phyloP scores from a whole-genome alignment of 2,797 vertebrate species.

The Hyperoplus lanceolatus region DNA sequence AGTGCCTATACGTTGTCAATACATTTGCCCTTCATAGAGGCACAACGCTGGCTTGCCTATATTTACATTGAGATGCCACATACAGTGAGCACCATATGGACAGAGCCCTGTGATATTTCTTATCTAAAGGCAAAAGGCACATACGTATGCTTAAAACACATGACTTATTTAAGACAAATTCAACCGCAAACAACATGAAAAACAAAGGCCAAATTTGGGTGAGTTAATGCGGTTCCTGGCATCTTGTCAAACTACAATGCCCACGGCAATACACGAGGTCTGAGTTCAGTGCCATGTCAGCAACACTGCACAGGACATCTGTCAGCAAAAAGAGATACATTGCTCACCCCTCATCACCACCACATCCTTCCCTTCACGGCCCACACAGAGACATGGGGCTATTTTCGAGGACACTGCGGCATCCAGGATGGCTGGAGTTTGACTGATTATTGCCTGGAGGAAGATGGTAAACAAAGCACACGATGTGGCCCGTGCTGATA shows the following conservation, averaged over 20 bases:
- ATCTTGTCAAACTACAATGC: slow-evolving; percentile 35
- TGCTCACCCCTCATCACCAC: slow-evolving; percentile 61
- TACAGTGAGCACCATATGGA: too few relatives aligned
- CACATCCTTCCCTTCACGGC: slow-evolving; percentile 82
- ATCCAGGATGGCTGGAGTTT: slow-evolving; percentile 70
- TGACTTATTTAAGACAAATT: too few relatives aligned
- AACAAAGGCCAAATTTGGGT: slow-evolving; percentile 7
- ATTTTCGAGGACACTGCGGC: slow-evolving; percentile 64
- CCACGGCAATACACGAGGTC: slow-evolving; percentile 16
- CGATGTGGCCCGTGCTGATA: slow-evolving; percentile 52
- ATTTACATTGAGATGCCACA: too few relatives aligned
- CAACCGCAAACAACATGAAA: too few relatives aligned
- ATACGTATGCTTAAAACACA: too few relatives aligned
- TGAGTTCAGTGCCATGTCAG: slow-evolving; percentile 61
- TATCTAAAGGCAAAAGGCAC: neutral
- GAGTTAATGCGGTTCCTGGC: slow-evolving; percentile 19
- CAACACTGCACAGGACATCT: slow-evolving; percentile 65
- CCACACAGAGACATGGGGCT: slow-evolving; percentile 53
- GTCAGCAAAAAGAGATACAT: slow-evolving; percentile 81
- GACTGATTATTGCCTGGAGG: slow-evolving; percentile 71
- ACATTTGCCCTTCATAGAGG: too few relatives aligned
- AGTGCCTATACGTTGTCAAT: too few relatives aligned
- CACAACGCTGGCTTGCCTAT: too few relatives aligned
- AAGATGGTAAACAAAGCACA: slow-evolving; percentile 68
- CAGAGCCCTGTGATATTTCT: neutral